These are phyloP conservation scores for Nettapus auritus DNA, from an alignment of 2,113 vertebrate genomes.

Conservation along the genomic window DNA sequence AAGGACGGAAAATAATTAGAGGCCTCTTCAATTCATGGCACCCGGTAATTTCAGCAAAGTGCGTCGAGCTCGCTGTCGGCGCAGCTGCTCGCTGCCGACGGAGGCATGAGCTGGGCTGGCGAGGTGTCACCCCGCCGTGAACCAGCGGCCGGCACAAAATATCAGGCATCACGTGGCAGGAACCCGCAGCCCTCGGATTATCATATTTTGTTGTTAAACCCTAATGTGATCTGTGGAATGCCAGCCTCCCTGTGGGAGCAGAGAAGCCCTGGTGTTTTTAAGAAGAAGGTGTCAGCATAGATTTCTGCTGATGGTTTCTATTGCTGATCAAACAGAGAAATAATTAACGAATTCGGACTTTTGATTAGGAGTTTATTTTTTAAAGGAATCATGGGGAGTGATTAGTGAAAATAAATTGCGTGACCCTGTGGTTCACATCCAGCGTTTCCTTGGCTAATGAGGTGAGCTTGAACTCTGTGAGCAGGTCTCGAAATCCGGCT, in stretches of 20 bases:
- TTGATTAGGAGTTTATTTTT: constrained; percentile 18
- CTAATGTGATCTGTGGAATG: constrained; percentile 23
- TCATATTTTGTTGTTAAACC: neutral
- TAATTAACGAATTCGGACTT: constrained; percentile 20
- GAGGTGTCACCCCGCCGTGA: neutral
- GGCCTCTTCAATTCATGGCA: neutral
- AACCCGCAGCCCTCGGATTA: neutral
- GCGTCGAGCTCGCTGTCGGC: neutral
- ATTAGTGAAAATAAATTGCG: constrained; percentile 29
- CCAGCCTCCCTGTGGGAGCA: constrained; percentile 24
- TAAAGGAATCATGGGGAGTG: constrained; percentile 9
- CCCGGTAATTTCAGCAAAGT: fast-evolving
- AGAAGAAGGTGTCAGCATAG: constrained; percentile 46
- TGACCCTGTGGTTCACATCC: neutral
- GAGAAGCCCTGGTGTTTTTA: neutral
- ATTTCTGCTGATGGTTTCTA: constrained; percentile 63
- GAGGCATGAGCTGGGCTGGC: neutral
- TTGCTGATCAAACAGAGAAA: constrained; percentile 1
- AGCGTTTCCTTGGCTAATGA: constrained; percentile 34
- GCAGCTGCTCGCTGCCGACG: neutral
- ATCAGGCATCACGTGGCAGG: neutral
- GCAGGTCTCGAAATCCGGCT: neutral
- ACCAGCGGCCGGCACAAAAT: neutral
- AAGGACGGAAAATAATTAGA: neutral
- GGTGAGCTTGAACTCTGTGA: neutral